Conservation (phyloP, 1,140 invertebrate genomes). For the Galendromus occidentalis region DNA sequence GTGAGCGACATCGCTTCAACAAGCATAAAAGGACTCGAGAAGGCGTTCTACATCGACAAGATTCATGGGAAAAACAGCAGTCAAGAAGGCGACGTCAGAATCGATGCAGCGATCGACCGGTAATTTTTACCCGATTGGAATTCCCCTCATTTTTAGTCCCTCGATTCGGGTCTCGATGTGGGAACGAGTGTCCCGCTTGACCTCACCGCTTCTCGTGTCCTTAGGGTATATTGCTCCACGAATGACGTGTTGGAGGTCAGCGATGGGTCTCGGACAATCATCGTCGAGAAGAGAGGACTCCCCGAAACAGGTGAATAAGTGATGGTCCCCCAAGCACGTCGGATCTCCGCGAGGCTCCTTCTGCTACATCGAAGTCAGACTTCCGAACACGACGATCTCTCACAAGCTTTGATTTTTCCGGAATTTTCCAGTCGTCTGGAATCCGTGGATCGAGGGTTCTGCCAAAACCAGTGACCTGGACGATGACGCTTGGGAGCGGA, state of each 20-base stretch:
- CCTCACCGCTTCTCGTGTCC: not conserved
- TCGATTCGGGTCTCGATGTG: not conserved
- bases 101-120: not conserved
- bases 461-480: conserved; percentile 80
- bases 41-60: conserved; percentile 80
- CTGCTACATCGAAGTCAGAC: not conserved
- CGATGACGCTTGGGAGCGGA: conserved; percentile 79
- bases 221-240: not conserved
- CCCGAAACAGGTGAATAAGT: not conserved
- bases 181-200: not conserved
- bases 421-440: conserved; percentile 58
- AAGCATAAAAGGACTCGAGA: conserved; percentile 70
- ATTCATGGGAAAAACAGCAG: conserved; percentile 29
- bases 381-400: not conserved
- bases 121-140: not conserved
- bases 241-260: not conserved
- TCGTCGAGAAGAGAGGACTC: not conserved
- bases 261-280: not conserved
- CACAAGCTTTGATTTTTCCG: not conserved
- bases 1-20: conserved; percentile 73
- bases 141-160: not conserved
- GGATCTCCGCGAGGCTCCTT: not conserved
- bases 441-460: conserved; percentile 80
- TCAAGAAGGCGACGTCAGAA: not conserved
- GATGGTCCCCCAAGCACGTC: not conserved